These are phyloP conservation scores for Irena cyanogastra DNA, from an alignment of 2,113 vertebrate species.

Conservation along the genomic window DNA sequence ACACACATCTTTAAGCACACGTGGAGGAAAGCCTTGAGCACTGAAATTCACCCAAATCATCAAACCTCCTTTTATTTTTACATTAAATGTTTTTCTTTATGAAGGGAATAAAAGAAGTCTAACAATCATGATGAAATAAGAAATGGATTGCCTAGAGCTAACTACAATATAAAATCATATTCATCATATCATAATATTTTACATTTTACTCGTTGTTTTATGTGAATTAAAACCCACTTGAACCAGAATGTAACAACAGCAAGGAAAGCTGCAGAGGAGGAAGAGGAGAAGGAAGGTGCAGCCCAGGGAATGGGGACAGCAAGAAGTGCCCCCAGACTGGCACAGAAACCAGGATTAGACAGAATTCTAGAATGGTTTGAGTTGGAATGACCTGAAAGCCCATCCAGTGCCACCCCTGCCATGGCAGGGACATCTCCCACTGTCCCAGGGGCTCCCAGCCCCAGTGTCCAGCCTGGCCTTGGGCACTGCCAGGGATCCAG, in stretches of 20 bases:
- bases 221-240: neutral
- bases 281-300: neutral
- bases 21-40: neutral
- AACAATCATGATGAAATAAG: constrained; percentile 35
- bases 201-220: neutral
- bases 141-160: constrained; percentile 35
- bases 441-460: neutral
- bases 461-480: neutral
- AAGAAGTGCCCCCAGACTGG: neutral
- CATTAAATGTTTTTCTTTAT: constrained; percentile 37
- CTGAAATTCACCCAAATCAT: constrained; percentile 7
- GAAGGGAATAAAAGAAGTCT: constrained; percentile 24
- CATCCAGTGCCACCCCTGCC: neutral
- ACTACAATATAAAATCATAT: constrained; percentile 29
- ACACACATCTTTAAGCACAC: neutral
- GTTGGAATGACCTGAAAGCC: neutral
- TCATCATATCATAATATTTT: constrained; percentile 45
- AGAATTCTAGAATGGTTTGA: neutral
- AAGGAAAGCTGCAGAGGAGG: neutral
- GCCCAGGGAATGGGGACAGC: neutral
- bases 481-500: neutral
- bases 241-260: neutral
- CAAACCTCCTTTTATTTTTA: constrained; percentile 28
- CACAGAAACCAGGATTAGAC: neutral
- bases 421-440: neutral